Percentiles rank a stretch among this genome's conserved stretches.
phyloP scores from a whole-genome alignment of 2,797 vertebrate species.

The Cercopithecus diana region DNA sequence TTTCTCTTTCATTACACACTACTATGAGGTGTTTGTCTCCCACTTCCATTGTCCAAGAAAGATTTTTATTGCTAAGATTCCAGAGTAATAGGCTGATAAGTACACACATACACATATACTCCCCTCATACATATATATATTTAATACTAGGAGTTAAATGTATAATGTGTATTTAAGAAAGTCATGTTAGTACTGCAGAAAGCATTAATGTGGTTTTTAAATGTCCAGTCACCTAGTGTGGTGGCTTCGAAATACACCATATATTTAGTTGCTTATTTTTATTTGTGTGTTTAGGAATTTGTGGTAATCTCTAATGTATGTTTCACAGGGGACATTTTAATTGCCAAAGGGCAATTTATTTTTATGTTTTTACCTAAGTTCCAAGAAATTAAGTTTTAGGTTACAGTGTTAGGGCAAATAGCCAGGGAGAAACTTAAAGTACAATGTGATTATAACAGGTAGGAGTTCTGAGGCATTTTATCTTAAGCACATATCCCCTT shows the following conservation, averaged over 20 bases:
- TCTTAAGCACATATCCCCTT: neutral
- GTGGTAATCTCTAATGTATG: neutral
- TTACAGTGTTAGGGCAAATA: neutral
- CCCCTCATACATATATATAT: neutral
- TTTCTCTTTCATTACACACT: neutral
- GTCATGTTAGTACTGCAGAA: neutral
- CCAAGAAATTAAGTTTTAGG: constrained; percentile 19
- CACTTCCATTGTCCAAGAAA: neutral
- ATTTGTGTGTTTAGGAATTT: constrained; percentile 5
- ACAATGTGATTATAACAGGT: neutral
- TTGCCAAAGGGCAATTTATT: constrained; percentile 9
- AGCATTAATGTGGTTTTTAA: neutral
- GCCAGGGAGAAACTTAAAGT: neutral
- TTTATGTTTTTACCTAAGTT: neutral
- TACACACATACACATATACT: neutral
- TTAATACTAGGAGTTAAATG: neutral
- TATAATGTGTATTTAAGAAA: constrained; percentile 2
- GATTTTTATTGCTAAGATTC: neutral
- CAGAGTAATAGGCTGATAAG: neutral
- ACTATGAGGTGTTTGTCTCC: neutral
- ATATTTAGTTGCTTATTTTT: constrained; percentile 33
- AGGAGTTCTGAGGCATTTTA: neutral
- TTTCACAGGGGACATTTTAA: neutral
- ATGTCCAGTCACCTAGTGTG: neutral
- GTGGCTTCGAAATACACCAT: neutral